phyloP scores from a whole-genome alignment of 2,113 vertebrate genomes.

The Salminus brasiliensis region DNA sequence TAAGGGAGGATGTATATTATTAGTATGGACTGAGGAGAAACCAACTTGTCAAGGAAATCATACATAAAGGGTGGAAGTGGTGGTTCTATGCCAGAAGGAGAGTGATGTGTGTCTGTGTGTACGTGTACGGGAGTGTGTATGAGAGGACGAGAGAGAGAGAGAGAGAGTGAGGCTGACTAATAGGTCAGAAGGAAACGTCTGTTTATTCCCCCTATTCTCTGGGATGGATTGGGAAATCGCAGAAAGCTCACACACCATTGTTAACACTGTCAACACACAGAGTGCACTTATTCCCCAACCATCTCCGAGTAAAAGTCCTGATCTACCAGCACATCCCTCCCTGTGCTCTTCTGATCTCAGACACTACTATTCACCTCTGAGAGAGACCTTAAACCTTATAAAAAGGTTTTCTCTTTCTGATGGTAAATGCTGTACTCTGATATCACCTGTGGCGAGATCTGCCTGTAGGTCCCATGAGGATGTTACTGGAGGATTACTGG shows the following conservation, averaged over 20 bases:
- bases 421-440: too few species aligned
- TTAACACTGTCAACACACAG: conserved; percentile 18
- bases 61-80: conserved; percentile 37
- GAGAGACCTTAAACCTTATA: too few species aligned
- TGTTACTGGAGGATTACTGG: too few species aligned
- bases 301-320: neutral
- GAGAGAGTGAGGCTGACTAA: neutral
- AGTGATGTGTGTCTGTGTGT: conserved; percentile 25
- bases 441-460: too few species aligned
- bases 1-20: conserved; percentile 4
- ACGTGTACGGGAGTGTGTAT: too few species aligned
- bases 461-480: too few species aligned
- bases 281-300: neutral
- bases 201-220: conserved; percentile 54
- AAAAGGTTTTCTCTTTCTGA: too few species aligned
- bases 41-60: conserved; percentile 32
- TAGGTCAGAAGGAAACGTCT: conserved; percentile 49
- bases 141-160: neutral
- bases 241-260: conserved; percentile 34
- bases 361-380: neutral
- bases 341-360: neutral
- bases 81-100: conserved; percentile 5
- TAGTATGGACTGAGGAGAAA: conserved; percentile 16
- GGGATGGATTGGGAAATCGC: conserved; percentile 35
- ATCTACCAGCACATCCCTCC: neutral